Conservation (phyloP, 2,888 invertebrate species). For the Zelleria hepariella region DNA sequence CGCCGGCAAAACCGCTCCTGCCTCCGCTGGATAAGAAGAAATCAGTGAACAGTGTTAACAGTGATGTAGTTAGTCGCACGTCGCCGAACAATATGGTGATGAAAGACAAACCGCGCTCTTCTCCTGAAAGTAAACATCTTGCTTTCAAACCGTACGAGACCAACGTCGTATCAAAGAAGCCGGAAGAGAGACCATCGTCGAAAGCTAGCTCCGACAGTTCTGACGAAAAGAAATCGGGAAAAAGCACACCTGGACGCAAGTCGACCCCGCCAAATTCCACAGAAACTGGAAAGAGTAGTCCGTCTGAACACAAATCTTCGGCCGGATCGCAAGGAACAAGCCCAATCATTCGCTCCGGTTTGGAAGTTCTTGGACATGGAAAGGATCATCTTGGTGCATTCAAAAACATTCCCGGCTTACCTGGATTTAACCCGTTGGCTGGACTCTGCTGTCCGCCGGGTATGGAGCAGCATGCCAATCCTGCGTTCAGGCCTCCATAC, state of each 20-base stretch:
- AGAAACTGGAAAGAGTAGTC: constrained; percentile 72
- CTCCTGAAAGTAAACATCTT: constrained; percentile 73
- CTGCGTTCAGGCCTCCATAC: constrained; percentile 88
- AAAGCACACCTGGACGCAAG: constrained; percentile 76
- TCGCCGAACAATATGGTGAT: constrained; percentile 69
- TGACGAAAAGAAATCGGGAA: constrained; percentile 74
- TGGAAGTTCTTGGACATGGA: constrained; percentile 88
- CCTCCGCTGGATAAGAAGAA: constrained; percentile 83
- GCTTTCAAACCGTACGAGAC: constrained; percentile 90
- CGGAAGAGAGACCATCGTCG: constrained; percentile 74
- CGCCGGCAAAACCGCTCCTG: constrained; percentile 82
- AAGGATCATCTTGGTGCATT: constrained; percentile 80
- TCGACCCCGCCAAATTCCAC: constrained; percentile 73
- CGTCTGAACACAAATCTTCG: constrained; percentile 72
- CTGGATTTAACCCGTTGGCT: constrained; percentile 73
- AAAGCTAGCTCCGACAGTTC: constrained; percentile 73
- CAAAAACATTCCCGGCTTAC: constrained; percentile 72
- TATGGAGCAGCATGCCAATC: constrained; percentile 82
- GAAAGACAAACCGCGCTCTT: constrained; percentile 69
- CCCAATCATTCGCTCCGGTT: constrained; percentile 85
- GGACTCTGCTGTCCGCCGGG: constrained; percentile 84
- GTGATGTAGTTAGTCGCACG: constrained; percentile 74
- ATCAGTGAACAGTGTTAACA: constrained; percentile 71
- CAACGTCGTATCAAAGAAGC: constrained; percentile 79
- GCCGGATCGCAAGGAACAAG: constrained; percentile 76